A percentile compares a stretch with the other conserved stretches of the same genome.
Conservation (phyloP, 37 sponge, comb jelly and placozoan species). For the Cliona cf. orientalis region DNA sequence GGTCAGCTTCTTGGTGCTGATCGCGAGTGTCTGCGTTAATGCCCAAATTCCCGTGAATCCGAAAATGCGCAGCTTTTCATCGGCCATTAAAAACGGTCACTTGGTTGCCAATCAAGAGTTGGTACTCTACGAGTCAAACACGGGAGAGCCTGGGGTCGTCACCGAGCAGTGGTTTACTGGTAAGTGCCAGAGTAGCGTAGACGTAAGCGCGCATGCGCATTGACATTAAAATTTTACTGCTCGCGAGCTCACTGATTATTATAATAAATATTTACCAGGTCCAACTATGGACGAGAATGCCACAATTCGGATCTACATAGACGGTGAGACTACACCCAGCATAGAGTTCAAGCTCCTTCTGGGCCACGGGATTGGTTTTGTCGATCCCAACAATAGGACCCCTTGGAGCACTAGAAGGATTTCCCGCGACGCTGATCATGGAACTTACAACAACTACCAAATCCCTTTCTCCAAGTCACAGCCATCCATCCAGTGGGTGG, state of each 20-base stretch:
- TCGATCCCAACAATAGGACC: slow-evolving; percentile 2
- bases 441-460: slow-evolving; percentile 60
- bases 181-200: background rate
- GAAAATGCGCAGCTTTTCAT: slow-evolving; percentile 70
- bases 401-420: slow-evolving; percentile 75
- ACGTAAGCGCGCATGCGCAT: background rate
- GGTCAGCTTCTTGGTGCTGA: background rate
- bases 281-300: slow-evolving; percentile 59
- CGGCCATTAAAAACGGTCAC: slow-evolving; percentile 72
- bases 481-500: slow-evolving; percentile 52
- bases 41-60: slow-evolving; percentile 38
- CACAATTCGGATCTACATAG: slow-evolving; percentile 77
- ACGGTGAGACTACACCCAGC: slow-evolving; percentile 65
- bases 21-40: no score
- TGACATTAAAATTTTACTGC: background rate
- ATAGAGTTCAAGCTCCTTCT: slow-evolving; percentile 70
- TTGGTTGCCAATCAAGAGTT: slow-evolving; percentile 55
- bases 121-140: slow-evolving; percentile 52
- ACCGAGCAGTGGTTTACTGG: slow-evolving; percentile 86
- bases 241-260: background rate
- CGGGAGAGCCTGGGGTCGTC: slow-evolving; percentile 68
- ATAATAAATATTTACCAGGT: background rate
- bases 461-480: slow-evolving; percentile 74
- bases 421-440: slow-evolving; percentile 39
- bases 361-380: slow-evolving; percentile 74